Evolutionary conservation across 2,888 invertebrate genomes (phyloP), one percentile per base, ranked within the genome.

Genomic region (Leptinotarsa juncta): DNA sequence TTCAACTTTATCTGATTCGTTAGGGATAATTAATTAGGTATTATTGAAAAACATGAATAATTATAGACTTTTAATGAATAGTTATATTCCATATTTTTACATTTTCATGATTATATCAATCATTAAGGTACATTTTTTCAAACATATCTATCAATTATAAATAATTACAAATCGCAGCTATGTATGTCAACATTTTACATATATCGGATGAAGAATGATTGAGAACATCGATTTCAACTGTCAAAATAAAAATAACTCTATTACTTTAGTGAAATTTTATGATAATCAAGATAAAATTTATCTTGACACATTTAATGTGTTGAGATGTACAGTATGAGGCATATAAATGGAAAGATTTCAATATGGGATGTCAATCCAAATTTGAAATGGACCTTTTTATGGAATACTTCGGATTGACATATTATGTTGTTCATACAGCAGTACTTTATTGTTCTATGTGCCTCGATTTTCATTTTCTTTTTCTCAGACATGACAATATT

Each of bases 11-110:
- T 62, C 62, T 16, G 26, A 42, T 16, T 62, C 62, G 32, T 62
- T 62, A 62, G 16, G n/a, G 32, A 14, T 42, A 42, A 57, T 50
- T 76, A 74, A 78, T 74, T 60, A 69, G 71, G 65, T 65, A 77
- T 72, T 76, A 77, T 76, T 73, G 72, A 76, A 75, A 74, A 70
- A 67, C 71, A 71, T n/a, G 26, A 32, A 76, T 77, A 72, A 77
- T 79, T 77, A 78, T 77, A 73, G 76, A 79, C 72, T 73, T 78
- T 80, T 79, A 78, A 77, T 76, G 77, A 79, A 79, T 79, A 80
- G 73, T 80, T 77, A 79, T 78, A 81, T 75, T 79, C 75, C 79
- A 78, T 78, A 74, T 77, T 79, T 81, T 79, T 81, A 81, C 81
- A 81, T 78, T 76, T 78, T 77, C 74, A 77, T 77, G 72, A 72